A percentile compares a stretch with the other conserved stretches of the same genome.
These are phyloP conservation scores for Aythya baeri DNA, from an alignment of 2,113 vertebrate genomes.

Conservation along the genomic window DNA sequence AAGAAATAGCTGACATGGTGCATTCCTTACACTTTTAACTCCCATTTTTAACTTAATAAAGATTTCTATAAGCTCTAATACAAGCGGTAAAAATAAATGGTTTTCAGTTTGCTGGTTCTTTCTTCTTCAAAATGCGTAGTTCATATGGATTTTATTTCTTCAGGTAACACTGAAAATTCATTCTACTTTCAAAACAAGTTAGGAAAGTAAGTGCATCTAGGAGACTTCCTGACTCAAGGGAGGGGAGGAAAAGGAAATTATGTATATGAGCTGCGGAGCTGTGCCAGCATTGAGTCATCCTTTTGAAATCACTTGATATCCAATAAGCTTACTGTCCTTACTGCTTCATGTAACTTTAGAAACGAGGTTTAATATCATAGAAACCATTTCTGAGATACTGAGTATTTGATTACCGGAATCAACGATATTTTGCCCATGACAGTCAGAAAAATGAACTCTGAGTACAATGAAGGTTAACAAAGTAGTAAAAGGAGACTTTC, in stretches of 20 bases:
- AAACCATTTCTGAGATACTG: neutral
- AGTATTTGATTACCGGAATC: neutral
- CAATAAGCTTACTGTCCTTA: constrained; percentile 49
- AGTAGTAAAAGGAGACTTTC: neutral
- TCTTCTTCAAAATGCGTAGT: neutral
- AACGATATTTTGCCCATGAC: neutral
- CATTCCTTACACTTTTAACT: neutral
- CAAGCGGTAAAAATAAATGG: neutral
- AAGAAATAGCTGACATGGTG: neutral
- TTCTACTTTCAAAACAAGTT: constrained; percentile 56
- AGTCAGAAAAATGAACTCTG: neutral
- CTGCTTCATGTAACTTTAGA: constrained; percentile 43
- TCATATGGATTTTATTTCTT: neutral
- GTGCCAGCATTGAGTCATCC: constrained; percentile 78
- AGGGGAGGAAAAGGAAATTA: constrained; percentile 81
- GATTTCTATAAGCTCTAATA: neutral
- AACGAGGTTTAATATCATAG: constrained; percentile 24
- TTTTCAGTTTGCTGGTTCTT: neutral
- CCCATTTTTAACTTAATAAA: neutral
- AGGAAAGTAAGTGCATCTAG: constrained; percentile 67
- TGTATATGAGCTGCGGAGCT: constrained; percentile 70
- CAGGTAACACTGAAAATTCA: constrained; percentile 28
- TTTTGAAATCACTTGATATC: constrained; percentile 74
- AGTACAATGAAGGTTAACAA: neutral
- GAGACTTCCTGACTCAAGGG: constrained; percentile 77